A percentile compares a stretch with the other conserved stretches of the same genome.
phyloP scores from a whole-genome alignment of 2,797 vertebrate species.

The Eulemur rubriventer region DNA sequence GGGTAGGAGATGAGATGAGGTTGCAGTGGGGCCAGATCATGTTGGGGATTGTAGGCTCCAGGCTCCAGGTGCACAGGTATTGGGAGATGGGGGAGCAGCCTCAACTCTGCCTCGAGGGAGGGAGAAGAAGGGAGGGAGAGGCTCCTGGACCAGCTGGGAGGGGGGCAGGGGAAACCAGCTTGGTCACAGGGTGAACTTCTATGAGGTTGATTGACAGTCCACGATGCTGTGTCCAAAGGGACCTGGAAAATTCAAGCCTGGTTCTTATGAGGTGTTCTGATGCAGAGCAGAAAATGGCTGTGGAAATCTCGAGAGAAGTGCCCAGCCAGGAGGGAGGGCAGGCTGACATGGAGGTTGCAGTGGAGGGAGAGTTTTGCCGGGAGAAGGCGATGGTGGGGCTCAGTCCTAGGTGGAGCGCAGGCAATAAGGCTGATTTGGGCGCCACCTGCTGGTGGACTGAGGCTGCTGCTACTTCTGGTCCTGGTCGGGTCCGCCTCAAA shows the following conservation, averaged over 20 bases:
- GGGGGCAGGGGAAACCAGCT: not conserved
- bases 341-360: not conserved
- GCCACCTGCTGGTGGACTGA: conserved; percentile 5
- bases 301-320: not conserved
- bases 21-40: not conserved
- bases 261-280: not conserved
- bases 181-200: not conserved
- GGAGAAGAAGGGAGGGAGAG: no score
- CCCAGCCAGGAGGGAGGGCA: not conserved
- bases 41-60: accelerated
- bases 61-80: accelerated
- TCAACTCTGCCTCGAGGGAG: no score
- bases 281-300: not conserved
- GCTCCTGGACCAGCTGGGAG: not conserved
- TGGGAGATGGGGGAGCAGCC: not conserved
- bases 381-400: accelerated
- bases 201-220: not conserved
- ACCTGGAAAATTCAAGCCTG: not conserved
- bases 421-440: not conserved
- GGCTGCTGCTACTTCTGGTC: not conserved
- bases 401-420: not conserved
- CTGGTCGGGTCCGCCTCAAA: not conserved
- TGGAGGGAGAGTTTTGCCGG: accelerated
- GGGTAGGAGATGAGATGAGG: no score
- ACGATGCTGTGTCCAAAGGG: not conserved